Conservation (phyloP, 2,113 vertebrate genomes). For the Indri indri region DNA sequence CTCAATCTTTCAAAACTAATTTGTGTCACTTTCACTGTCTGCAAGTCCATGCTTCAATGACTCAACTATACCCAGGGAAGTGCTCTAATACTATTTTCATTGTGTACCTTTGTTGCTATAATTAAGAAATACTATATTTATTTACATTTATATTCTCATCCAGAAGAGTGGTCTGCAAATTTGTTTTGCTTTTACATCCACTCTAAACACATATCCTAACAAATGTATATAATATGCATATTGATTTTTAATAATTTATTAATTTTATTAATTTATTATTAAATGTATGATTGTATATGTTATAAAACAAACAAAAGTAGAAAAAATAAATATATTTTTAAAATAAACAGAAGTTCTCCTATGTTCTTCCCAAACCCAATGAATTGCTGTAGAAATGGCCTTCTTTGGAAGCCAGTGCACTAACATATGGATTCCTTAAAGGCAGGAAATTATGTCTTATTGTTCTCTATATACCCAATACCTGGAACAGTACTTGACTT, state of each 20-base stretch:
- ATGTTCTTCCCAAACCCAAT: background rate
- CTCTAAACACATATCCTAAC: background rate
- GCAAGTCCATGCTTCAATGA: background rate
- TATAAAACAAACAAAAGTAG: slow-evolving; percentile 5
- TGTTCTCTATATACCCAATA: background rate
- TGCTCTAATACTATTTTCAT: background rate
- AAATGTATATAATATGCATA: background rate
- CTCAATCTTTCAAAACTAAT: background rate
- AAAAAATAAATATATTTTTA: background rate
- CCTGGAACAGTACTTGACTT: background rate
- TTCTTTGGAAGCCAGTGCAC: background rate
- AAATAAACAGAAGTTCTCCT: background rate
- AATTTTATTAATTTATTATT: background rate
- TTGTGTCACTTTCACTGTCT: background rate
- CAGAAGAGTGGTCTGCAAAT: background rate
- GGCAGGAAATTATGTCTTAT: slow-evolving; percentile 1
- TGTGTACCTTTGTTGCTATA: background rate
- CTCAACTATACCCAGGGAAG: background rate
- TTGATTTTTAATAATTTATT: background rate
- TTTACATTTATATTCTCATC: background rate
- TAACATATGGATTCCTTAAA: background rate
- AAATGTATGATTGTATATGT: background rate
- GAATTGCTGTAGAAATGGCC: background rate
- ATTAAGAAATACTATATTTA: background rate
- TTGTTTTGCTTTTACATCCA: background rate